These are phyloP conservation scores for Enteromius anoplus DNA, from an alignment of 2,797 vertebrate species.

Conservation along the genomic window DNA sequence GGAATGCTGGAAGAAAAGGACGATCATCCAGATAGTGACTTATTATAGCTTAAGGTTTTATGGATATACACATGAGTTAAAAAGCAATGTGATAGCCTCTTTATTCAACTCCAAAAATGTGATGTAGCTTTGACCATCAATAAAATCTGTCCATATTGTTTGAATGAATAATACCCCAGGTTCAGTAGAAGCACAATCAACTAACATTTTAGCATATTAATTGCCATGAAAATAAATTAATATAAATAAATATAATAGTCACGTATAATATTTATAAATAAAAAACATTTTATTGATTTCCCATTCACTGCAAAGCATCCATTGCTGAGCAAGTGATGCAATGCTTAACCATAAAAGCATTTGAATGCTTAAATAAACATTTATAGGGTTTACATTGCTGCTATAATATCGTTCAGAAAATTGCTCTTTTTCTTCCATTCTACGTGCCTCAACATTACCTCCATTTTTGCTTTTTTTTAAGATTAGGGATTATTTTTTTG, in stretches of 20 bases:
- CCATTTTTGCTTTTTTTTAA: not conserved
- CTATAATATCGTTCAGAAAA: too few species aligned
- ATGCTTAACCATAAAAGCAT: not conserved
- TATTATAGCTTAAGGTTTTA: conserved; percentile 22
- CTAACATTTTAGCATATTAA: too few species aligned
- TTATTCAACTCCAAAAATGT: not conserved
- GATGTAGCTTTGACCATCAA: not conserved
- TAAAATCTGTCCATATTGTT: not conserved
- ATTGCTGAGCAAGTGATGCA: not conserved
- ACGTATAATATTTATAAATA: too few species aligned
- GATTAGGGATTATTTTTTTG: not conserved
- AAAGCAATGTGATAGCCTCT: not conserved
- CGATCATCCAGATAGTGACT: not conserved
- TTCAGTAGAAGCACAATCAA: not conserved
- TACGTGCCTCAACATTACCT: not conserved
- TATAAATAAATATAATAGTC: too few species aligned
- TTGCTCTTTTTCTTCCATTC: not conserved
- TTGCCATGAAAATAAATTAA: too few species aligned
- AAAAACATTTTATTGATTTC: too few species aligned
- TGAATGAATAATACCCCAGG: not conserved
- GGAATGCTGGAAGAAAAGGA: conserved; percentile 6
- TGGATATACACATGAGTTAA: not conserved
- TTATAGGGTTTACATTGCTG: too few species aligned
- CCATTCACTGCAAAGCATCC: not conserved
- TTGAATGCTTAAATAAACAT: too few species aligned